Evolutionary conservation across 1,140 invertebrate genomes (phyloP), one percentile per base, ranked within the genome.

Genomic region (Bombus turneri): DNA sequence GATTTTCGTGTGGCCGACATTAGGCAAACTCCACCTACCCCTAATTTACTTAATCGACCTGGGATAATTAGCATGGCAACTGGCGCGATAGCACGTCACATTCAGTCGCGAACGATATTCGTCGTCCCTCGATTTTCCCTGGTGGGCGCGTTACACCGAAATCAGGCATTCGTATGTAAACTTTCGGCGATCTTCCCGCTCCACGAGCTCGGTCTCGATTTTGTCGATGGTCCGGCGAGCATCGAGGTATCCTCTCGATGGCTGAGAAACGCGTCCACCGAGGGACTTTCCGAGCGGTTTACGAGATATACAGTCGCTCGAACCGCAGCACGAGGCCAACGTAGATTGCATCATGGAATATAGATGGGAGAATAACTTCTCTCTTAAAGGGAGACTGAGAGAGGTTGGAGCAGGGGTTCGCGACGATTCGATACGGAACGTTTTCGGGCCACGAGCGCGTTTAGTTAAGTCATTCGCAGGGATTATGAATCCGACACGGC

Each of bases 111-210:
- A 41, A 57, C 73, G 68, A n/a, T 69, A 71, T 69, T 13, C 47
- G 31, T 34, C 71, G 66, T 64, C 71, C 59, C 34, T 69, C 66
- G 47, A n/a, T 81, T 72, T 80, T 69, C 34, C 66, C 47, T 31
- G 68, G 62, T 66, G 86, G 73, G 43, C 53, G 83, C 78, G 83
- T 83, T 83, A 81, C 84, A 57, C 87, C 87, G 83, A 92, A 92
- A 93, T 93, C 91, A 93, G 90, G 84, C 93, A 94, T 94, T 94
- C 92, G 92, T 92, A 94, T 94, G 93, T 94, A 93, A 94, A 94
- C 93, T 94, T 93, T 76, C 78, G 85, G 43, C 81, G 81, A 88
- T 86, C 81, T 88, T 91, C 53, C 82, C 66, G 62, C 68, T 22
- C 85, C 77, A 81, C 25, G 37, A 18, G 34, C 34, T 66, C 85